Conservation (phyloP, 2,888 invertebrate species). For the Yponomeuta evonymella region DNA sequence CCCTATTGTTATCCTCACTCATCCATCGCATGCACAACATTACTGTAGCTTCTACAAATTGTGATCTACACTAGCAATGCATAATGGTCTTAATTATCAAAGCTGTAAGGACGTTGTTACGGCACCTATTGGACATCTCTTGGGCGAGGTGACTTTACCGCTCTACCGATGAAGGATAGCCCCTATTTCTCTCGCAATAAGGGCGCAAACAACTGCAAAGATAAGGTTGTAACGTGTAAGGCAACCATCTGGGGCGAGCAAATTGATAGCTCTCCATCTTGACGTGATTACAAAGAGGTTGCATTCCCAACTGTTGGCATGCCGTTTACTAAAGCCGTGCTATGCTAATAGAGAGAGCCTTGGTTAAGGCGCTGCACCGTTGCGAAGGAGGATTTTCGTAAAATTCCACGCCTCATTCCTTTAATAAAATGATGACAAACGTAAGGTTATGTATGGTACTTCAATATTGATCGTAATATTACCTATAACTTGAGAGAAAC, state of each 20-base stretch:
- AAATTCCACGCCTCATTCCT: no score
- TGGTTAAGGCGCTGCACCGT: no score
- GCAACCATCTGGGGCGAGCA: conserved; percentile 8
- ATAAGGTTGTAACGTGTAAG: background rate
- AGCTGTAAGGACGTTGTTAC: background rate
- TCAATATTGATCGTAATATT: no score
- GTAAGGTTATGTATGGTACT: no score
- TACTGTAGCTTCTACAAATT: background rate
- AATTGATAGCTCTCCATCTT: conserved; percentile 19
- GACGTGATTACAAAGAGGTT: conserved; percentile 21
- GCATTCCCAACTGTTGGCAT: conserved; percentile 10
- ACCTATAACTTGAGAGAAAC: no score
- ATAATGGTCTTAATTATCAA: background rate
- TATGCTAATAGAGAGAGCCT: no score
- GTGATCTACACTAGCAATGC: background rate
- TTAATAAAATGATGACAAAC: no score
- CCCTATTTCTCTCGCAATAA: background rate
- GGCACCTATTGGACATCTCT: background rate
- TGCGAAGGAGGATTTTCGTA: no score
- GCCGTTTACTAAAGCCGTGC: background rate
- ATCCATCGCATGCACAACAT: background rate
- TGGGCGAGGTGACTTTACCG: background rate
- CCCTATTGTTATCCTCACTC: background rate
- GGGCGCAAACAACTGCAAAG: background rate
- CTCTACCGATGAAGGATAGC: background rate